These are phyloP conservation scores for Gila orcuttii DNA, from an alignment of 2,113 vertebrate genomes.

Conservation along the genomic window DNA sequence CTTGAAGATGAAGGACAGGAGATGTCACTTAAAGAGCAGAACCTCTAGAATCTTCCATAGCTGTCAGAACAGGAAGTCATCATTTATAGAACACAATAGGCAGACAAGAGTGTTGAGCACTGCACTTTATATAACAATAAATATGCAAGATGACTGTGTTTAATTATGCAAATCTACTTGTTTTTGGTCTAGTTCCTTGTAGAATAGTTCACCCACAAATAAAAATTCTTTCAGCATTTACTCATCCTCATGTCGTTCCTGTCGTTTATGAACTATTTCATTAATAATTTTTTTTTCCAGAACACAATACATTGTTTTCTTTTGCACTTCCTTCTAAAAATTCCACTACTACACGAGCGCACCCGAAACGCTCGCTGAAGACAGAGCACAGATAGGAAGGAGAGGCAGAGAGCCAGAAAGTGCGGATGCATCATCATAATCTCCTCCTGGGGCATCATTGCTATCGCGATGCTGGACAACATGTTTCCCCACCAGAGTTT, in stretches of 20 bases:
- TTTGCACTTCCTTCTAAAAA: constrained; percentile 32
- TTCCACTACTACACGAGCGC: constrained; percentile 38
- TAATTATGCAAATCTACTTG: constrained; percentile 21
- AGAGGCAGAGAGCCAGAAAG: constrained; percentile 73
- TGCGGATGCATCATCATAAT: constrained; percentile 77
- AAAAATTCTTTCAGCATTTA: not conserved
- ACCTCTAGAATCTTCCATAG: not conserved
- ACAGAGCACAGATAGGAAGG: constrained; percentile 75
- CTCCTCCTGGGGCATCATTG: constrained; percentile 71
- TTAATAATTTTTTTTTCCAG: not conserved
- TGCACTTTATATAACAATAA: not conserved
- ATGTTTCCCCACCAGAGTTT: constrained; percentile 71
- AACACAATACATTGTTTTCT: constrained; percentile 17
- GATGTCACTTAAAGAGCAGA: constrained; percentile 46
- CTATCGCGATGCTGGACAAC: constrained; percentile 73
- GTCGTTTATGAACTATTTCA: constrained; percentile 1
- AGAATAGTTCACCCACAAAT: not conserved
- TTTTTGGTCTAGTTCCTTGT: not conserved
- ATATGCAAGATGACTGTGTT: constrained; percentile 3
- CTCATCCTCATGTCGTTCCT: not conserved
- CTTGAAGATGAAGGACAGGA: constrained; percentile 44
- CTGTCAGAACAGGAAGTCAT: constrained; percentile 46
- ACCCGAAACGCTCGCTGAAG: constrained; percentile 59
- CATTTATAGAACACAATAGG: constrained; percentile 43
- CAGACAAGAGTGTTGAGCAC: constrained; percentile 2